Percentiles rank a stretch among this genome's conserved stretches.
Conservation (phyloP, 2,797 vertebrate genomes). For the Pangasius larnaudii region DNA sequence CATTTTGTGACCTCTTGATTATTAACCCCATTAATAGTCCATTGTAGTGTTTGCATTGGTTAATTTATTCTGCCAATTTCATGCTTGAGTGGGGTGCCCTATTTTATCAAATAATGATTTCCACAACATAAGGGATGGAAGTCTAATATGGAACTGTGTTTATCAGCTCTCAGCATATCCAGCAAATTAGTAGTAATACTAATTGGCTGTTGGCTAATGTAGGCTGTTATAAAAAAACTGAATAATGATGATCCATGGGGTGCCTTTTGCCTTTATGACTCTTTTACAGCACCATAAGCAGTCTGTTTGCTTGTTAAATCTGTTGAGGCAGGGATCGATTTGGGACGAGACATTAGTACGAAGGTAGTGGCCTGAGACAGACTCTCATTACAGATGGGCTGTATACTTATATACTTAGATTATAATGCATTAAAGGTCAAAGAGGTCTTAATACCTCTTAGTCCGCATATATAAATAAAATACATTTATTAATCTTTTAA, state of each 20-base stretch:
- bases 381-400: background rate
- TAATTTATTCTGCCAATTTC: constrained; percentile 33
- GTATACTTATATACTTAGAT: background rate
- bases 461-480: background rate
- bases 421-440: background rate
- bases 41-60: background rate
- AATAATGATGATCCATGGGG: background rate
- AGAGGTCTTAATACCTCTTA: background rate
- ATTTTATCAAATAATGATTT: constrained; percentile 20
- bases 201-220: background rate
- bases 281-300: background rate
- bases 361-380: background rate
- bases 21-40: background rate
- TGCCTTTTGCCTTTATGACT: background rate
- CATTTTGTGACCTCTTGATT: background rate
- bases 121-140: background rate
- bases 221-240: background rate
- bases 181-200: background rate
- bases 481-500: background rate
- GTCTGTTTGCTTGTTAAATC: background rate
- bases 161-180: background rate
- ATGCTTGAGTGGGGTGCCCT: background rate
- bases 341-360: background rate
- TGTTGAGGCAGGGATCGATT: background rate
- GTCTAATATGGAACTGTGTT: background rate